Percentiles rank a stretch among this genome's conserved stretches.
These are phyloP conservation scores for Leucophenga maculata DNA, from an alignment of 2,888 invertebrate genomes.

Conservation along the genomic window DNA sequence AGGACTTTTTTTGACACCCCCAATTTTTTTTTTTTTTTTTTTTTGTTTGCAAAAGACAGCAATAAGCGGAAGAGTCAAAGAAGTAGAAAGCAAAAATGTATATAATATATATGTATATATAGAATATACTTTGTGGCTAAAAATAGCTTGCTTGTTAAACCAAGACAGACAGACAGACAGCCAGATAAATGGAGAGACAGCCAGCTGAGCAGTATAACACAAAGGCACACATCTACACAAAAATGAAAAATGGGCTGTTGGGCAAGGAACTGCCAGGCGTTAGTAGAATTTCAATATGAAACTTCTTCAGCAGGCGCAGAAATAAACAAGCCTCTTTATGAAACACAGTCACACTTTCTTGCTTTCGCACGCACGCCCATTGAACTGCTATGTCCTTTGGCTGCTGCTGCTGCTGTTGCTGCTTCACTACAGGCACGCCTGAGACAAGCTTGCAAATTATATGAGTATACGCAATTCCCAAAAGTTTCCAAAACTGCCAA, in stretches of 20 bases:
- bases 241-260: no score
- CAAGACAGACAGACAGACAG: conserved; percentile 38
- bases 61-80: not conserved
- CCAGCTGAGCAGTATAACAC: conserved; percentile 20
- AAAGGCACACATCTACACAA: not conserved
- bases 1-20: not conserved
- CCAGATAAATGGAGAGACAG: conserved; percentile 35
- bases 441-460: conserved; percentile 19
- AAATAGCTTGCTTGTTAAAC: conserved; percentile 47
- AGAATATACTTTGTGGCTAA: conserved; percentile 42
- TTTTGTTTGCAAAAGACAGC: not conserved
- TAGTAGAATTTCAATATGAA: no score
- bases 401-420: not conserved
- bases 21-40: no score
- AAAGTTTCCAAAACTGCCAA: not conserved
- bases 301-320: not conserved
- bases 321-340: conserved; percentile 3
- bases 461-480: conserved; percentile 10
- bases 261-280: no score
- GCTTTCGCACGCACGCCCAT: not conserved
- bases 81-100: not conserved
- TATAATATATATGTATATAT: not conserved
- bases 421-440: not conserved
- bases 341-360: conserved; percentile 19
- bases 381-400: not conserved